Conservation (phyloP, 2,113 vertebrate genomes). For the Genyomyrus donnyi region DNA sequence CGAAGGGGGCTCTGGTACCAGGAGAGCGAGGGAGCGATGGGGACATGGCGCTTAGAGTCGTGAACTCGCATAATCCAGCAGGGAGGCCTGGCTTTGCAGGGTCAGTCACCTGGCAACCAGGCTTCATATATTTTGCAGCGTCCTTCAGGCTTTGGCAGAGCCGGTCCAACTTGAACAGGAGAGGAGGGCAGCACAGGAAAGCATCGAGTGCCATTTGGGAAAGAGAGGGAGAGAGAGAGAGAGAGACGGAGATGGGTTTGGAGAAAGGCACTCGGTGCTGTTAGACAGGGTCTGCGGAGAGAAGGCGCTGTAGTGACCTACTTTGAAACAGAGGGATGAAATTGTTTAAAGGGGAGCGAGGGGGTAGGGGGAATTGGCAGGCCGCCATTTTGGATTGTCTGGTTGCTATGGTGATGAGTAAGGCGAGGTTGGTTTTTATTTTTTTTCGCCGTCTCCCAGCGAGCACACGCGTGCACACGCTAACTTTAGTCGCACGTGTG, state of each 20-base stretch:
- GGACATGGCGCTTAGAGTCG: not conserved
- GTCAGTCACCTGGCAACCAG: not conserved
- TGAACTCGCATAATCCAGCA: not conserved
- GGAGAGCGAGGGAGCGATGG: not conserved
- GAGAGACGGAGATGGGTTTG: conserved; percentile 19
- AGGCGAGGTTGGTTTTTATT: conserved; percentile 18
- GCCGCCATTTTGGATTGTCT: conserved; percentile 36
- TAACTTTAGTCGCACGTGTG: not conserved
- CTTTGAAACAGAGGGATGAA: conserved; percentile 44
- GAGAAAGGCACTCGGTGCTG: conserved; percentile 32
- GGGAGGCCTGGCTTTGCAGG: not conserved
- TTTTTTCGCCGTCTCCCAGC: not conserved
- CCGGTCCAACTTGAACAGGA: conserved; percentile 35
- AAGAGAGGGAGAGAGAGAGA: conserved; percentile 13
- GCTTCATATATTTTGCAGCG: not conserved
- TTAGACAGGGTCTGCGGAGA: conserved; percentile 24
- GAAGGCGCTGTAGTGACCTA: conserved; percentile 54
- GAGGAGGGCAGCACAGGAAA: not conserved
- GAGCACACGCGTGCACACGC: not conserved
- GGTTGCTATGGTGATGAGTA: conserved; percentile 36
- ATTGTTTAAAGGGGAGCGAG: conserved; percentile 32
- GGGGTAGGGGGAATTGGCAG: conserved; percentile 20
- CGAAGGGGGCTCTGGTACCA: not conserved
- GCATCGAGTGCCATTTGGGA: not conserved
- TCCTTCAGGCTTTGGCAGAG: conserved; percentile 32